These are phyloP conservation scores for Zhuqinia jingwanae DNA, from an alignment of 2,888 invertebrate species.

Conservation along the genomic window DNA sequence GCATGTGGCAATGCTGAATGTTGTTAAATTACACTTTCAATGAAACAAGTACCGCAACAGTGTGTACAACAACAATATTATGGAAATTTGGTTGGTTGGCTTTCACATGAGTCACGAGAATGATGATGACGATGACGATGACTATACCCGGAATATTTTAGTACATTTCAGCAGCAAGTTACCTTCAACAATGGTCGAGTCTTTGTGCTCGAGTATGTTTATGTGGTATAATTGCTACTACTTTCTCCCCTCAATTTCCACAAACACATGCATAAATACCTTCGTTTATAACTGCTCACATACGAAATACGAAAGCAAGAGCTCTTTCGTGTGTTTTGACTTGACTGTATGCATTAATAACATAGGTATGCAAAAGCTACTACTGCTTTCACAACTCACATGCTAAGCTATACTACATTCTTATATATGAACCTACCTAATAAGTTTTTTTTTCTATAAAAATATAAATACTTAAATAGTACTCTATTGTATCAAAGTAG, in stretches of 20 bases:
- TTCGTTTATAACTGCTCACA: background rate
- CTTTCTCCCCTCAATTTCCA: background rate
- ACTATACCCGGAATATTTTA: background rate
- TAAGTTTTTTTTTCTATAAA: too few relatives aligned
- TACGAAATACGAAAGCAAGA: background rate
- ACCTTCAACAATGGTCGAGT: background rate
- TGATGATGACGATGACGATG: background rate
- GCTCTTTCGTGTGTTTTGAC: too few relatives aligned
- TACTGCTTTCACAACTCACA: too few relatives aligned
- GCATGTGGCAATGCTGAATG: too few relatives aligned
- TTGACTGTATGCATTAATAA: too few relatives aligned
- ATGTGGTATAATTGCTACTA: conserved; percentile 16
- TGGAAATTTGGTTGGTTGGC: conserved; percentile 17
- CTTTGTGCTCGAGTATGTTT: conserved; percentile 5
- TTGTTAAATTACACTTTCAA: too few relatives aligned
- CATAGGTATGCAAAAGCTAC: too few relatives aligned
- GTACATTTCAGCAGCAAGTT: background rate
- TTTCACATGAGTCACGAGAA: background rate
- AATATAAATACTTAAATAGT: too few relatives aligned
- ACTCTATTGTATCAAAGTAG: too few relatives aligned
- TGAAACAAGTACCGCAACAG: background rate
- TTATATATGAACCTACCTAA: too few relatives aligned
- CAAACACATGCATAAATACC: background rate
- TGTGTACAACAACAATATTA: conserved; percentile 5
- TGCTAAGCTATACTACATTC: too few relatives aligned